These are phyloP conservation scores for Copidosoma aretas DNA, from an alignment of 2,888 invertebrate species.

Conservation along the genomic window DNA sequence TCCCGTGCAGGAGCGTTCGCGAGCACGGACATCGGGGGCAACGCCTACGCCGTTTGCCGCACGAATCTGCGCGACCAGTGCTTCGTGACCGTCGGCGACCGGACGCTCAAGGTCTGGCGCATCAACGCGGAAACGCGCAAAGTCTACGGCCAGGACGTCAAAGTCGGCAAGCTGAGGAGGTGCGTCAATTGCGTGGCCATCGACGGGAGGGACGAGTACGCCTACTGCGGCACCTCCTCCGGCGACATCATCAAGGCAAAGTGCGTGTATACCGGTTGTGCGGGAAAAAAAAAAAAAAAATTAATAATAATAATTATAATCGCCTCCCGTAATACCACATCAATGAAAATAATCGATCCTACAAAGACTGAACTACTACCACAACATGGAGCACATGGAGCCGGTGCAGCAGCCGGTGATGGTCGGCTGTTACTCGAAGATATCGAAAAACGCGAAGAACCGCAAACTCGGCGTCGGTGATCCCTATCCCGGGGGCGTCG, in stretches of 20 bases:
- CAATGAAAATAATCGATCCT: neutral
- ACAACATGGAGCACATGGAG: slow-evolving; percentile 66
- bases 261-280: slow-evolving; percentile 35
- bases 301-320: too few relatives aligned
- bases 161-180: slow-evolving; percentile 80
- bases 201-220: slow-evolving; percentile 73
- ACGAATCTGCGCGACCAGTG: slow-evolving; percentile 68
- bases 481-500: slow-evolving; percentile 71
- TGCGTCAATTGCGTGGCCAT: slow-evolving; percentile 77
- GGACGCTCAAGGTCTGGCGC: slow-evolving; percentile 78
- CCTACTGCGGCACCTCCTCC: slow-evolving; percentile 85
- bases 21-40: slow-evolving; percentile 75
- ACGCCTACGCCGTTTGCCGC: slow-evolving; percentile 68
- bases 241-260: slow-evolving; percentile 73
- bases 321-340: too few relatives aligned
- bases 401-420: slow-evolving; percentile 67
- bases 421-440: slow-evolving; percentile 72
- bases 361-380: slow-evolving; percentile 67
- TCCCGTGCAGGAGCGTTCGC: slow-evolving; percentile 64
- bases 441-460: slow-evolving; percentile 66
- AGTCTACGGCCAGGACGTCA: slow-evolving; percentile 75
- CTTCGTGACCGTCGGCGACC: slow-evolving; percentile 79
- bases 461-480: slow-evolving; percentile 65
- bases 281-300: too few relatives aligned
- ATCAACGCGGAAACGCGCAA: slow-evolving; percentile 74